These are phyloP conservation scores for Bicyclus anynana DNA, from an alignment of 1,140 invertebrate genomes.

Conservation along the genomic window DNA sequence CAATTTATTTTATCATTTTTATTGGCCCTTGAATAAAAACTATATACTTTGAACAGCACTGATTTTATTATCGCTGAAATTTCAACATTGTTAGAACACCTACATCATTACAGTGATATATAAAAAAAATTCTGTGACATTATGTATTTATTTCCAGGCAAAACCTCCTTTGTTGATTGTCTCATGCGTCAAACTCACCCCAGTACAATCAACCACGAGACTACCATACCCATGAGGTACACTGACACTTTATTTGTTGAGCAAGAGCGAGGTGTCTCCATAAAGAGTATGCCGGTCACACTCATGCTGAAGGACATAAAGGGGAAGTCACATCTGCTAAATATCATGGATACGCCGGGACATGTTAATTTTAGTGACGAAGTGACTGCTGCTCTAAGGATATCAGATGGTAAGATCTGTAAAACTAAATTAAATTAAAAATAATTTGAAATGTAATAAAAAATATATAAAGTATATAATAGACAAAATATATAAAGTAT, in stretches of 20 bases:
- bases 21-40: too few species aligned
- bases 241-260: constrained; percentile 99
- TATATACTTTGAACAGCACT: too few species aligned
- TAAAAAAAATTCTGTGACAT: too few species aligned
- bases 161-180: constrained; percentile 99
- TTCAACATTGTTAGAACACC: too few species aligned
- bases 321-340: constrained; percentile 96
- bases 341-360: constrained; percentile 99
- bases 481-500: too few species aligned
- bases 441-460: too few species aligned
- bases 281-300: constrained; percentile 97
- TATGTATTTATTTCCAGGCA: constrained; percentile 71
- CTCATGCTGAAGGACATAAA: constrained; percentile 95
- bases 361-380: constrained; percentile 99
- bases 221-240: constrained; percentile 85
- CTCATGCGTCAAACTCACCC: constrained; percentile 98
- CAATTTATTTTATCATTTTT: too few species aligned
- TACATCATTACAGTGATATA: too few species aligned
- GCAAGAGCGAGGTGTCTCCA: constrained; percentile 97
- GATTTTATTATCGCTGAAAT: too few species aligned
- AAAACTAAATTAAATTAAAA: too few species aligned
- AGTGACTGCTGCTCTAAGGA: constrained; percentile 96
- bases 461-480: too few species aligned
- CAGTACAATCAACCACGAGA: constrained; percentile 82
- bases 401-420: constrained; percentile 89